A percentile compares a stretch with the other conserved stretches of the same genome.
These are phyloP conservation scores for Meandrina meandrites DNA, from an alignment of 92 coral and sea anemone species.

Conservation along the genomic window DNA sequence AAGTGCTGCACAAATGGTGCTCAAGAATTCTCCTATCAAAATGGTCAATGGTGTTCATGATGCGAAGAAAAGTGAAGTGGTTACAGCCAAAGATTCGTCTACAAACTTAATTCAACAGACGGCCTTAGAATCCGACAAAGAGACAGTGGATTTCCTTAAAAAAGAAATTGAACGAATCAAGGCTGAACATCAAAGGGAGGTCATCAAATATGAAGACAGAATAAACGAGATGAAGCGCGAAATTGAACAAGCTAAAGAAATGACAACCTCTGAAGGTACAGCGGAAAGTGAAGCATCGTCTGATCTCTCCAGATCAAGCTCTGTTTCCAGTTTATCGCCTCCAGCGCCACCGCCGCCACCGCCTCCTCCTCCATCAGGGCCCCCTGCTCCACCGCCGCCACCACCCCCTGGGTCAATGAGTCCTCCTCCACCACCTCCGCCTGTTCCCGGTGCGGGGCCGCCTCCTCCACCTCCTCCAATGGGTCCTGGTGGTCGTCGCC, in stretches of 20 bases:
- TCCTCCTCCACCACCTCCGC: slow-evolving; percentile 74
- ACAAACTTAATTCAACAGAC: background rate
- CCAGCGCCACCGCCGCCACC: slow-evolving; percentile 51
- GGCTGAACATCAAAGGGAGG: slow-evolving; percentile 61
- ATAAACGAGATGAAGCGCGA: slow-evolving; percentile 70
- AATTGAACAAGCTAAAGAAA: slow-evolving; percentile 56
- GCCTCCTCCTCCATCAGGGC: slow-evolving; percentile 66
- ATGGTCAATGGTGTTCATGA: slow-evolving; percentile 41
- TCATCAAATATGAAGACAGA: slow-evolving; percentile 68
- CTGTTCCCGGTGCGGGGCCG: slow-evolving; percentile 52
- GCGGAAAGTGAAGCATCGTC: slow-evolving; percentile 45
- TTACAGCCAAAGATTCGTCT: slow-evolving; percentile 5
- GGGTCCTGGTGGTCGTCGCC: slow-evolving; percentile 36
- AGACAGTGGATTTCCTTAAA: slow-evolving; percentile 56
- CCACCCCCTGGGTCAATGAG: slow-evolving; percentile 67
- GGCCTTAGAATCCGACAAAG: background rate
- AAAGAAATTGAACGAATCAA: slow-evolving; percentile 70
- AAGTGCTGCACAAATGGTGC: slow-evolving; percentile 1
- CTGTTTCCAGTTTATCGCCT: slow-evolving; percentile 34
- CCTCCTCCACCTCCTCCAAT: slow-evolving; percentile 85
- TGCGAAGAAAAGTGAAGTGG: slow-evolving; percentile 1
- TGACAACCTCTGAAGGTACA: slow-evolving; percentile 19
- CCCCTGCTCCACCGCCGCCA: slow-evolving; percentile 77
- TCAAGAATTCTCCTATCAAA: background rate
- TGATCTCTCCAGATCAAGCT: slow-evolving; percentile 44